Evolutionary conservation across 1,140 invertebrate genomes (phyloP).

Genomic region (Lepidotrigona ventralis): DNA sequence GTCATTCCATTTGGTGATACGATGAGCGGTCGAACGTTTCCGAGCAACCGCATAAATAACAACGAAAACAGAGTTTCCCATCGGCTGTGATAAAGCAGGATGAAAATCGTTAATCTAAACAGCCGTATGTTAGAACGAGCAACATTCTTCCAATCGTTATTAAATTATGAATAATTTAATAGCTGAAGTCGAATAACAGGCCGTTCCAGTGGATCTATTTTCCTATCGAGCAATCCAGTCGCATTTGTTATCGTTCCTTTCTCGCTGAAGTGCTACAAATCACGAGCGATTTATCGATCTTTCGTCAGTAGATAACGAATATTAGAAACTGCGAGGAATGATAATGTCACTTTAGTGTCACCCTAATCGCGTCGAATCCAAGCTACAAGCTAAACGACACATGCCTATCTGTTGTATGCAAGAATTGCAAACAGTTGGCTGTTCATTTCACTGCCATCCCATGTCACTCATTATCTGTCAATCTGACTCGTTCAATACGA

Average conservation of each 20-base stretch:
- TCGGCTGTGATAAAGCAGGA: conserved; percentile 44
- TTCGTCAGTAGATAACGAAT: neutral
- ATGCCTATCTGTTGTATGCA: neutral
- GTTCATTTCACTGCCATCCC: no score
- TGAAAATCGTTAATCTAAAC: conserved; percentile 24
- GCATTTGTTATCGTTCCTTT: neutral
- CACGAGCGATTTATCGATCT: neutral
- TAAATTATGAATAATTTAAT: conserved; percentile 59
- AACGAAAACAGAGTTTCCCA: conserved; percentile 4
- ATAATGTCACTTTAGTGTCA: neutral
- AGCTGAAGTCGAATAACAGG: conserved; percentile 37
- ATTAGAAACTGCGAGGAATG: neutral
- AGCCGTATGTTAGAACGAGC: neutral
- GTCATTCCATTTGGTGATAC: neutral
- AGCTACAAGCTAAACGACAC: neutral
- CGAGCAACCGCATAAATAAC: conserved; percentile 44
- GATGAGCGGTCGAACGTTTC: conserved; percentile 12
- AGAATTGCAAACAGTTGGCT: neutral
- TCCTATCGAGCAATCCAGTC: neutral
- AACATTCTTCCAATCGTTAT: neutral
- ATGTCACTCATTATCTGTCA: neutral
- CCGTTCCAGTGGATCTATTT: neutral
- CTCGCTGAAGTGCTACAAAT: neutral
- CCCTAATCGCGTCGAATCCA: neutral
- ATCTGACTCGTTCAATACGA: neutral